Evolutionary conservation across 2,113 vertebrate species (phyloP), one percentile per base, ranked within the genome.

Genomic region (Chionis minor): DNA sequence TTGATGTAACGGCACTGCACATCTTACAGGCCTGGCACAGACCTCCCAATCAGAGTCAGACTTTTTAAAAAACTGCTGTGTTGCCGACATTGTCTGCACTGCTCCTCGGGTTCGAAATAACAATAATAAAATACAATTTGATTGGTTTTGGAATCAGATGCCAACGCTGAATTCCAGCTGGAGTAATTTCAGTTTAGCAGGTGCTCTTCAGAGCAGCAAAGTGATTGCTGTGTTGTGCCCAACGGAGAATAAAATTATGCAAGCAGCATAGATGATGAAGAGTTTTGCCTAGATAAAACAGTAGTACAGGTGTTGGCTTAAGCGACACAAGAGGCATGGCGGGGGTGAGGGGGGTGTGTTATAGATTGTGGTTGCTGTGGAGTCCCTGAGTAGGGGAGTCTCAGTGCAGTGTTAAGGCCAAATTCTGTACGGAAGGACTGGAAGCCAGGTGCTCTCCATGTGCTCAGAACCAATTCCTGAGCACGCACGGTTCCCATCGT

Each of bases 101-200:
- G 56, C 66, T 86, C 66, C 75, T 94, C 0, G 0, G 40, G 42
- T 88, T 85, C 83, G 42, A 95, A 97, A 93, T 71, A 90, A 74
- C 82, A 82, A 22, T 38, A 88, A 56, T 83, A 82, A 86, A 91
- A 94, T 59, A 47, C 40, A 78, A 42, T 81, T 71, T 61, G 86
- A 77, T 85, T 81, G 61, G 0, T 70, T 94, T 86, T 79, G 44
- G 69, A 83, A 82, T 88, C n/a, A 8, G 58, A 83, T 72, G 38
- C 89, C 63, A 40, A 3, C 30, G 47, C 42, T 80, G 66, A 80
- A 65, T 95, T 94, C 80, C 87, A 93, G 80, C 75, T 97, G 86
- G 86, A 94, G 75, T 96, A 81, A 92, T 81, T 96, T 93, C 58
- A 17, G 27, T 83, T 96, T 94, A 94, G 91, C 81, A 95, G 92